Conservation (phyloP, 2,113 vertebrate species). For the Neopipo cinnamomea region DNA sequence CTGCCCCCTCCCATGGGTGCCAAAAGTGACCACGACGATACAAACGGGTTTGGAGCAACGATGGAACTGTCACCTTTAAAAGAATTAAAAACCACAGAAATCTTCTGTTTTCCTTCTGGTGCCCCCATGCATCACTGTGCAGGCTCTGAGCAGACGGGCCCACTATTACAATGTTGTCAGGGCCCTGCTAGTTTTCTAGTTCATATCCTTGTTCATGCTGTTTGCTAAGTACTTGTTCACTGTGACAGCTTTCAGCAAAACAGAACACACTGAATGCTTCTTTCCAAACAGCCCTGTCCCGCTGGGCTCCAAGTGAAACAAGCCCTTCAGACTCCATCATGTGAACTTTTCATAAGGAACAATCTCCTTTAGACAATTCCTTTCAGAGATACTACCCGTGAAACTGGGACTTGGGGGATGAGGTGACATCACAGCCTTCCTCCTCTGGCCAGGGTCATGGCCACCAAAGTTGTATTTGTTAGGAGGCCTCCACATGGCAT, state of each 20-base stretch:
- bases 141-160: constrained; percentile 81
- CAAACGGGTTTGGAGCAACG: background rate
- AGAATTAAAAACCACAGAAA: background rate
- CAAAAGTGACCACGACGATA: background rate
- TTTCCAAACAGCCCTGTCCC: constrained; percentile 95
- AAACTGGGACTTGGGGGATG: constrained; percentile 79
- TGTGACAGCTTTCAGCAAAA: constrained; percentile 97
- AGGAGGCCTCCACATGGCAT: constrained; percentile 74
- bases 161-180: constrained; percentile 90
- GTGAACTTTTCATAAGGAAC: constrained; percentile 93
- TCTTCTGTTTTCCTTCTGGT: constrained; percentile 34
- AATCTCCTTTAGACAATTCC: constrained; percentile 89
- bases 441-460: constrained; percentile 81
- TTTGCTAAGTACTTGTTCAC: constrained; percentile 98
- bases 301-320: constrained; percentile 90
- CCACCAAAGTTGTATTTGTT: constrained; percentile 89
- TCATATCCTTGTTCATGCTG: constrained; percentile 99
- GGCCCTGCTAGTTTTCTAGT: constrained; percentile 94
- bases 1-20: background rate
- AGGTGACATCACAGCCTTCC: constrained; percentile 90
- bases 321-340: constrained; percentile 94
- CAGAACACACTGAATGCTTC: constrained; percentile 92
- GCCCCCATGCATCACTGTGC: constrained; percentile 83
- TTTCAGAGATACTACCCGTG: constrained; percentile 83
- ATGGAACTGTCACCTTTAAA: background rate